Conservation (phyloP, 2,113 vertebrate species). For the Hippocampus abdominalis region DNA sequence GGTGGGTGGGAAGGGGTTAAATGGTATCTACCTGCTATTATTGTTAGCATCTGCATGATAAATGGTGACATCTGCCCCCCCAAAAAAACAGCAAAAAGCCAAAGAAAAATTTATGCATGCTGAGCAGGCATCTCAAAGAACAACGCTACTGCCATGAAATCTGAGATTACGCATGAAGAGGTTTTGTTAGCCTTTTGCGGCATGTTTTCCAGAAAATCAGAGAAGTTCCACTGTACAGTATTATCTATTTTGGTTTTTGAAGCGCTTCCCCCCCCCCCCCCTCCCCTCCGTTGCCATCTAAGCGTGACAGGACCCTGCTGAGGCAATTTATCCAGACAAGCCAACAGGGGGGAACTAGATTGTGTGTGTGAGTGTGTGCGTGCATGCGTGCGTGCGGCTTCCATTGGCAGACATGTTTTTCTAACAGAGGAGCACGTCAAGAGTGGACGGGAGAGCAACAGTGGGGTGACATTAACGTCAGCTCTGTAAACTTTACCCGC, state of each 20-base stretch:
- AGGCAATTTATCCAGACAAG: slow-evolving; percentile 45
- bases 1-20: background rate
- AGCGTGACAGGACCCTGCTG: slow-evolving; percentile 36
- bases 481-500: slow-evolving; percentile 29
- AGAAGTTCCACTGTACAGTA: background rate
- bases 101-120: background rate
- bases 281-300: slow-evolving; percentile 20
- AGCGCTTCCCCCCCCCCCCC: too few relatives aligned
- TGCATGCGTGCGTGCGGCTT: slow-evolving; percentile 12
- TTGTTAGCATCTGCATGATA: background rate
- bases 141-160: background rate
- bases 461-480: slow-evolving; percentile 39
- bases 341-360: slow-evolving; percentile 31
- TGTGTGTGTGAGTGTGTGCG: slow-evolving; percentile 11
- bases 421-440: slow-evolving; percentile 28
- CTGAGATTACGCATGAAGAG: background rate
- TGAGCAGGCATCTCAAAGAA: background rate
- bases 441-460: slow-evolving; percentile 27
- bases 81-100: background rate
- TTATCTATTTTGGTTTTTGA: background rate
- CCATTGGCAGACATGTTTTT: slow-evolving; percentile 46
- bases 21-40: background rate
- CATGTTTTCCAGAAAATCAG: background rate
- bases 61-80: too few relatives aligned
- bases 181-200: too few relatives aligned